Evolutionary conservation across 2,888 invertebrate genomes (phyloP), one percentile per base, ranked within the genome.

Genomic region (Therioaphis trifolii): DNA sequence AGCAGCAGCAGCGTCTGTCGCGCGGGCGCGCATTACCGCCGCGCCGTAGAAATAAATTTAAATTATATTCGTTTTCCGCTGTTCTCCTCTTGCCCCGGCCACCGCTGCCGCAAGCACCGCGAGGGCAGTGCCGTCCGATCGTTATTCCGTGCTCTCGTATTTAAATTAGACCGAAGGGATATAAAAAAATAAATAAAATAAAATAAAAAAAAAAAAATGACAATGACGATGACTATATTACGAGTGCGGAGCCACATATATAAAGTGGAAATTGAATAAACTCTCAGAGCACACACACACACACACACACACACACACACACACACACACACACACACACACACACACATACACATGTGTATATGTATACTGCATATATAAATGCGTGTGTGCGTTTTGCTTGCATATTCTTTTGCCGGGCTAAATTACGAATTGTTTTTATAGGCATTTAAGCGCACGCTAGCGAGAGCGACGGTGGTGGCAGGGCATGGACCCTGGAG

Each of bases 351-450:
- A n/a, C n/a, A n/a, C n/a, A 15, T 24, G 29, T 40, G 61, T 24
- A 27, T 27, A 27, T 27, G 4, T n/a, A n/a, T n/a, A n/a, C n/a
- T n/a, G n/a, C n/a, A n/a, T n/a, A n/a, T n/a, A n/a, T n/a, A n/a
- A n/a, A n/a, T n/a, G n/a, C n/a, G n/a, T n/a, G n/a, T n/a, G n/a
- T n/a, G n/a, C n/a, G n/a, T n/a, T n/a, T n/a, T n/a, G n/a, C n/a
- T n/a, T n/a, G n/a, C n/a, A n/a, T n/a, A n/a, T n/a, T n/a, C n/a
- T 15, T 14, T 15, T 46, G 46, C 40, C 63, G 15, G 69, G 9
- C 68, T 69, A 69, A 58, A 79, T 79, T 79, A 71, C 79, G n/a
- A 55, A 69, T 69, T 27, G 69, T 69, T 79, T 71, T 43, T 69
- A 69, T 69, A 27, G 79, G 4, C 79, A 27, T 79, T 69, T 58